Evolutionary conservation across 2,797 vertebrate genomes (phyloP), one percentile per base, ranked within the genome.

Genomic region (Myotis vivesi): DNA sequence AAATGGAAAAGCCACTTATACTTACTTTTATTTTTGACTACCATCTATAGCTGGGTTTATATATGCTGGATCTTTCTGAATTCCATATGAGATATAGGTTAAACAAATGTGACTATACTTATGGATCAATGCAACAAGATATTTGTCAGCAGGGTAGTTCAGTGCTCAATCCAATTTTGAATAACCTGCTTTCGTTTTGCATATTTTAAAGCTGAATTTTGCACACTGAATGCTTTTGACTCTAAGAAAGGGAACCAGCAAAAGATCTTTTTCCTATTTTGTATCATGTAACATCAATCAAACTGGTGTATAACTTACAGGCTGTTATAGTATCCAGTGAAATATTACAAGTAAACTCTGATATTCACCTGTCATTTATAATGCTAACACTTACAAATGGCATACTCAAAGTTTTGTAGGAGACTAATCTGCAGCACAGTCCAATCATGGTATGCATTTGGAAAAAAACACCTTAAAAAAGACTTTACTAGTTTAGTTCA

Each of bases 331-430:
- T 55, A 72, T 33, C 3, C 69, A 83, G 36, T 28, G 38, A 80
- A 90, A 91, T 36, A 80, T 36, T 90, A 77, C 12, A 72, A 90
- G 80, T 73, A 38, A 92, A 82, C 10, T 53, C 71, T 92, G 55
- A 86, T 75, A 57, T 69, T 94, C n/a, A 59, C 83, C 49, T 90
- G 46, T 89, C 33, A 89, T 36, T 95, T 86, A 82, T 46, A 95
- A 89, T 69, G 57, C 10, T 89, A 89, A 93, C 10, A 80, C 57
- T 92, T 84, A 90, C 19, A 90, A 83, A 93, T 69, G 51, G 51
- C n/a, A 53, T 44, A 79, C 8, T 89, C 30, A 28, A 85, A 66
- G 38, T 89, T 94, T 76, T 59, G 68, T 25, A 64, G 13, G 41
- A 87, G 41, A 83, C 23, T 79, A 89, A 75, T 51, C 30, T 81